Base-by-base conservation (phyloP, 1,140 invertebrate species). In the Streblospio benedicti region DNA sequence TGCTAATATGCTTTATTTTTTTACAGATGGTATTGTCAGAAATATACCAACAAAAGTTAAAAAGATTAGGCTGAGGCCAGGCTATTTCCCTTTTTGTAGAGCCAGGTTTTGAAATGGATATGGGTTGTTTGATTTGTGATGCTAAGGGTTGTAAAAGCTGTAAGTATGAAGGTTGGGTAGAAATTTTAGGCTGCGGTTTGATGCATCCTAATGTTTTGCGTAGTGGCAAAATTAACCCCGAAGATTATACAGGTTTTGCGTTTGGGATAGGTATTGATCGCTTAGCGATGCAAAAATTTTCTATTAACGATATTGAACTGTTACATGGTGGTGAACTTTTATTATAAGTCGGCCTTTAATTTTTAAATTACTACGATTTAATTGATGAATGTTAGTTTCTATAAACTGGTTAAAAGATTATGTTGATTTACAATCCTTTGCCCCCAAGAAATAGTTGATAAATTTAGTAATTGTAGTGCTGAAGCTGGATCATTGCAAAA, bases 131-230 rank as follows among this genome's bases (percentile, higher is more conserved):
- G 18, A 45, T 45, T 45, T 45, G 43, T 45, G 25, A 45, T 20
- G 43, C 18, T 23, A 45, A 45, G 43, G 43, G 43, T 2, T 45
- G 43, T 45, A 18, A 45, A 45, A 45, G 18, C 18, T 45, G 43
- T 45, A 45, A 45, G 25, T 4, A 45, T 2, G 25, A 23, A 18
- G 43, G 43, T 45, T 45, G 43, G 43, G 2, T 45, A 45, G 43
- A 45, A 45, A 45, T 45, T 45, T 45, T 45, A 9, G 43, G 43
- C 43, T 45, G 43, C 43, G 43, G 43, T 23, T 20, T 45, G 43
- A 9, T 45, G 25, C 18, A 45, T 23, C 43, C 43, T 23, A 45
- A 45, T 9, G 43, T 45, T 20, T 45, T 45, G 43, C 18, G 25
- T 20, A 45, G 25, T 45, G 18, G 43, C 9, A 23, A 23, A 20